A percentile compares a stretch with the other conserved stretches of the same genome.
Conservation (phyloP, 2,113 vertebrate species). For the Noturus placidus region DNA sequence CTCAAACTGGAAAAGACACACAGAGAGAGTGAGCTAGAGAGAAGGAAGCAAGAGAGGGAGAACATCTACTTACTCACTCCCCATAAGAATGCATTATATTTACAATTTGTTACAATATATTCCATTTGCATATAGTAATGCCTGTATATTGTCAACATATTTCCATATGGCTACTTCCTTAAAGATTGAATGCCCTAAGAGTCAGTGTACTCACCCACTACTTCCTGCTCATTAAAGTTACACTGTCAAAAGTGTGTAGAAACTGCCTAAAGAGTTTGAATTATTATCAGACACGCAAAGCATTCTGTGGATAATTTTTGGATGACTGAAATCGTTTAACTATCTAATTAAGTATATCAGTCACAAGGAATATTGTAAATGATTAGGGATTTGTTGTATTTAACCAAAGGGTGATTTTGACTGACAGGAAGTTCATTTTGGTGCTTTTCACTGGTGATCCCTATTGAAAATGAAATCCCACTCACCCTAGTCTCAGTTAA, state of each 20-base stretch:
- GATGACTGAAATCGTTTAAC: conserved; percentile 2
- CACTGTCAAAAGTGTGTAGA: neutral
- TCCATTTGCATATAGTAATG: conserved; percentile 17
- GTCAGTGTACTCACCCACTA: conserved; percentile 2
- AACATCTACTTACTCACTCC: neutral
- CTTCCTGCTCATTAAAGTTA: neutral
- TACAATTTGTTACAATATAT: neutral
- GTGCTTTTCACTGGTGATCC: neutral
- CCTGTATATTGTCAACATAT: neutral
- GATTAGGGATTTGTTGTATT: neutral
- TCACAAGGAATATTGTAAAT: neutral
- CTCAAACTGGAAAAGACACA: conserved; percentile 46
- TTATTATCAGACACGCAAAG: neutral
- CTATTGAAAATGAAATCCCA: conserved; percentile 12
- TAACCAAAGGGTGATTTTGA: conserved; percentile 14
- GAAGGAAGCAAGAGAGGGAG: neutral
- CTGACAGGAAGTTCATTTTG: conserved; percentile 22
- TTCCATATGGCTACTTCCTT: neutral
- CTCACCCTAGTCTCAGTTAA: neutral
- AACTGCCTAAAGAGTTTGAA: neutral
- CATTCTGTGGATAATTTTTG: neutral
- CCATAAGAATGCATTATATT: neutral
- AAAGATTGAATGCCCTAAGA: neutral
- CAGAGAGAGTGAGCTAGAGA: conserved; percentile 12
- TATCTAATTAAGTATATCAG: conserved; percentile 24